Evolutionary conservation across 2,888 invertebrate genomes (phyloP), one percentile per base, ranked within the genome.

Genomic region (Trypoxylon attenuatum): DNA sequence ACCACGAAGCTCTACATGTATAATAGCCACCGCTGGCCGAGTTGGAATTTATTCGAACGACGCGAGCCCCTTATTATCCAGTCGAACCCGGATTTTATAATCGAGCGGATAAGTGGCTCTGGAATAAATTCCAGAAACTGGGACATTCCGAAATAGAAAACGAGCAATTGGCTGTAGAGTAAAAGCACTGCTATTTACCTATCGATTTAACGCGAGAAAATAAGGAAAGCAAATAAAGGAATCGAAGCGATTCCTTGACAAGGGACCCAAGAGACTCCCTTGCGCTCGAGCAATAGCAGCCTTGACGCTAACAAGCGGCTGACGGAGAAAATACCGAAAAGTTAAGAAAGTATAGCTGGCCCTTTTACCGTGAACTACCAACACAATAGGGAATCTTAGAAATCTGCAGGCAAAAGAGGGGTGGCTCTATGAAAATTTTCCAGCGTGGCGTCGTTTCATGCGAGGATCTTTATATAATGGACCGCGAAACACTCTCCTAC

Each of bases 11-110:
- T n/a, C 78, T 84, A 59, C 74, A 59, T 80, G 77, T 81, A 83
- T 84, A 85, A 85, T 84, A 79, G 81, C 78, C 73, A 78, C 76
- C 16, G 66, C 72, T 66, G 76, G 80, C 82, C n/a, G n/a, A n/a
- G 84, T 84, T 79, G 81, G 84, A 84, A 84, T 85, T 84, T 83
- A 85, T 83, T 83, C 81, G 82, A 84, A 85, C 84, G 80, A 80
- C 79, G 80, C 80, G 81, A 81, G 83, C 84, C 84, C 82, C 82
- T 84, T 84, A 79, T 81, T 81, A 78, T 19, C 18, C 42, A 22
- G 42, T n/a, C n/a, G n/a, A n/a, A 42, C 41, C 51, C 27, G 13
- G 50, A 38, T 18, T 39, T 50, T 59, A 15, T 46, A 55, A 46
- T 25, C 25, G 50, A 54, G 25, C 50, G 23, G 22, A 16, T 27